Percentiles rank a stretch among this genome's conserved stretches.
These are phyloP conservation scores for Epinotia ramella DNA, from an alignment of 2,888 invertebrate species.

Conservation along the genomic window DNA sequence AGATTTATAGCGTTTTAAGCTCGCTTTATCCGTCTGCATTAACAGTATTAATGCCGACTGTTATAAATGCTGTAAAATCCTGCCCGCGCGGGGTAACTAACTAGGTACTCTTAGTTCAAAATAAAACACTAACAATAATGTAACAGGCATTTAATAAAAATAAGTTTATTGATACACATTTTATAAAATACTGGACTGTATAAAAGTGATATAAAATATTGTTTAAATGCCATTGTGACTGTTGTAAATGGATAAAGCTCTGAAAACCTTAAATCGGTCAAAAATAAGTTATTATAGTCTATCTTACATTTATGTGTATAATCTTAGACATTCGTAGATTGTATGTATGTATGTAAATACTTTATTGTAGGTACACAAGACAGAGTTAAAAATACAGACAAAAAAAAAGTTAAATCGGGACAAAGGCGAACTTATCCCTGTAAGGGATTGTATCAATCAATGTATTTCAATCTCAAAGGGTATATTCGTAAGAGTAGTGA, in stretches of 20 bases:
- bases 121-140: slow-evolving; percentile 12
- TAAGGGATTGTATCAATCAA: no score
- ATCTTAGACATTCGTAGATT: not conserved
- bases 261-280: slow-evolving; percentile 19
- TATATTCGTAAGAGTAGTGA: not conserved
- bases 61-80: no score
- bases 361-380: no score
- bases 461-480: not conserved
- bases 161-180: slow-evolving; percentile 4
- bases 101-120: not conserved
- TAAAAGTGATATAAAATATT: slow-evolving; percentile 30
- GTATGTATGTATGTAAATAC: no score
- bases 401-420: no score
- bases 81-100: no score
- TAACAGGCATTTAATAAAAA: slow-evolving; percentile 29
- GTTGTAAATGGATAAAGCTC: slow-evolving; percentile 10
- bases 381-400: no score
- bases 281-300: slow-evolving; percentile 41
- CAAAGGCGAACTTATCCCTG: no score
- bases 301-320: slow-evolving; percentile 29
- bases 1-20: slow-evolving; percentile 63
- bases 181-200: not conserved
- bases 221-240: slow-evolving; percentile 32
- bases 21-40: no score
- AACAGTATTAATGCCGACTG: no score